Base-by-base conservation (phyloP, 1,140 invertebrate genomes). In the Hyphantria cunea region DNA sequence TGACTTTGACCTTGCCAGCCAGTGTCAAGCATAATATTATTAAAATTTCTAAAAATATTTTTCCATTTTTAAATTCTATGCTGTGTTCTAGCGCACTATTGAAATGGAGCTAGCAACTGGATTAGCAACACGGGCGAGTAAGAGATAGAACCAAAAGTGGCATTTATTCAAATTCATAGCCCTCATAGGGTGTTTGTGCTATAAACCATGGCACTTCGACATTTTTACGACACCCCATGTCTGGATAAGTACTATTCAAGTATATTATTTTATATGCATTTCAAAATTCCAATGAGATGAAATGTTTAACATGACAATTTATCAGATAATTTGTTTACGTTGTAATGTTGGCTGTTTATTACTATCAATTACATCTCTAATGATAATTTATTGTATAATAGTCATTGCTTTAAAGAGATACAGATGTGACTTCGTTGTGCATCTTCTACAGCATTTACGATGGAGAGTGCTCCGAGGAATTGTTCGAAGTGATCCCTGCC, bases 181-280 rank as follows among this genome's bases (percentile, higher is more conserved):
- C 66, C 32, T 53, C 52, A 64, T 68, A 51, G 68, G 62, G 58
- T 61, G 51, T 12, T 17, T 54, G 64, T 13, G 15, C 63, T 51
- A 72, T 74, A 78, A 78, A 78, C 44, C 55, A 68, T 60, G 47
- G 50, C 12, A n/a, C 13, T 37, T 55, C 44, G 73, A 78, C 71
- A 63, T 71, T 74, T 82, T 82, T 82, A 82, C 73, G 79, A 76
- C 53, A 64, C 48, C 31, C 39, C 60, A 32, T 60, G 58, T 67
- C 52, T 58, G 59, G 55, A 63, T 51, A 55, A 68, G 56, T 61
- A 45, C 61, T 64, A 44, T 50, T 45, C 45, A 53, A 62, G 61
- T 47, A 51, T 53, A 53, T 66, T 60, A 50, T 67, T 81, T 81
- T 77, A 81, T 76, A 65, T 64, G 49, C 49, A 68, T 65, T 76